Evolutionary conservation across 2,888 invertebrate species (phyloP), one percentile per base, ranked within the genome.

Genomic region (Macaria notata): DNA sequence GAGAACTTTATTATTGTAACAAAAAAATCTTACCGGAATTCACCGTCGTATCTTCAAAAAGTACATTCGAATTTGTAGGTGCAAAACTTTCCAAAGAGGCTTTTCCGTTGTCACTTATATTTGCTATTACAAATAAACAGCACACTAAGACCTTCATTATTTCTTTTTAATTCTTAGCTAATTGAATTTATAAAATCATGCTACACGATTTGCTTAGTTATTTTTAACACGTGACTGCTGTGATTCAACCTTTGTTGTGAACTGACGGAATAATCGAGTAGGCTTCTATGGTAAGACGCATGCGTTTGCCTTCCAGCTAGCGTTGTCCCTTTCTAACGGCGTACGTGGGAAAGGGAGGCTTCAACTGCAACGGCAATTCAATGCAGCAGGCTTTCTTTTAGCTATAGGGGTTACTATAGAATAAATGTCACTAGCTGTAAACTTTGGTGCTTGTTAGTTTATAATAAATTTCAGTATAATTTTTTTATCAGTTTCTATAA

Each of bases 61-160:
- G 74, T 50, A 82, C 65, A 65, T 81, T 84, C 6, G 76, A 65
- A 36, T 73, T 79, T 5, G 74, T 70, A 0, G 88, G 85, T 7
- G 79, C 69, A 57, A 84, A 82, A 68, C 82, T 87, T 56, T 90
- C 90, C 64, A 90, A 61, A 0, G 90, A 90, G 2, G 90, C 90
- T 68, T 85, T 89, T 8, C 89, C 83, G 75, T 86, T 85, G 64
- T 83, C 73, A 59, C 85, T 88, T 1, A 88, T 78, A 69, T 87
- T 87, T 4, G 79, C 75, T 42, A 90, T 73, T 50, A 89, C 77
- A 70, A 88, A 78, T 51, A 88, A 64, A 71, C 76, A 82, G 64
- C 79, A 81, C 68, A 86, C 77, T 54, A 88, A 61, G 42, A 81
- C 73, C 74, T 82, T 90, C 90, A 90, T 91, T 72, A 44, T 63